phyloP scores from a whole-genome alignment of 2,113 vertebrate species.

The Cranoglanis bouderius region DNA sequence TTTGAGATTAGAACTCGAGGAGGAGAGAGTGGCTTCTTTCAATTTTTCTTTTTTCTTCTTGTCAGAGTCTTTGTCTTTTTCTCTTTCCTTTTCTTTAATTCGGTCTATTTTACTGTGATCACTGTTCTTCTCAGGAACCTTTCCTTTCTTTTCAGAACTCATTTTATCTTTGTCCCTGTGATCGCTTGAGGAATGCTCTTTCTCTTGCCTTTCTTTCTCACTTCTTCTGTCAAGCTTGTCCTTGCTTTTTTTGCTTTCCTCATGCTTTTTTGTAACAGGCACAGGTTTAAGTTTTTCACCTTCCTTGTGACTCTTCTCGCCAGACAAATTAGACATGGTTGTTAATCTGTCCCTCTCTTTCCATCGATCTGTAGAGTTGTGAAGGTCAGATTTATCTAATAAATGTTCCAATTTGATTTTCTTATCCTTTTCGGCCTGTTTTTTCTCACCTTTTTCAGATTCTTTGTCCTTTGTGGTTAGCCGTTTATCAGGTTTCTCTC shows the following conservation, averaged over 20 bases:
- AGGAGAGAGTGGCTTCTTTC: constrained; percentile 70
- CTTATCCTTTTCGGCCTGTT: constrained; percentile 87
- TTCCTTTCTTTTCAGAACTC: constrained; percentile 81
- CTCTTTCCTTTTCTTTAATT: constrained; percentile 77
- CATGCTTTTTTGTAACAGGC: constrained; percentile 77
- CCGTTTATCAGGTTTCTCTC: constrained; percentile 86
- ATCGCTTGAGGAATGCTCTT: constrained; percentile 79
- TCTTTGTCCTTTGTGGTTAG: constrained; percentile 83
- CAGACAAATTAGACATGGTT: constrained; percentile 67
- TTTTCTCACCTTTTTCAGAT: constrained; percentile 84
- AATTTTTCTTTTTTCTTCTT: constrained; percentile 85
- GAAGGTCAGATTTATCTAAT: constrained; percentile 82
- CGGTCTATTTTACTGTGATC: constrained; percentile 84
- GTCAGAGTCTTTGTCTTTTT: constrained; percentile 86
- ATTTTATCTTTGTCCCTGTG: constrained; percentile 83
- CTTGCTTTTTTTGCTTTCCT: constrained; percentile 88
- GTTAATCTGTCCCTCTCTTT: constrained; percentile 76
- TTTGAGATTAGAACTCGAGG: constrained; percentile 76
- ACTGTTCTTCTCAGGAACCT: constrained; percentile 78
- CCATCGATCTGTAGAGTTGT: constrained; percentile 80
- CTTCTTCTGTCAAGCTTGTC: constrained; percentile 87
- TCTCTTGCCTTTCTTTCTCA: constrained; percentile 85
- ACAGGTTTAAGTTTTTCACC: constrained; percentile 83
- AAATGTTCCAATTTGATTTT: constrained; percentile 84
- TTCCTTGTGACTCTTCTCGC: constrained; percentile 88